A percentile compares a stretch with the other conserved stretches of the same genome.
Conservation (phyloP, 2,113 vertebrate species). For the Chloropsis cyanopogon region DNA sequence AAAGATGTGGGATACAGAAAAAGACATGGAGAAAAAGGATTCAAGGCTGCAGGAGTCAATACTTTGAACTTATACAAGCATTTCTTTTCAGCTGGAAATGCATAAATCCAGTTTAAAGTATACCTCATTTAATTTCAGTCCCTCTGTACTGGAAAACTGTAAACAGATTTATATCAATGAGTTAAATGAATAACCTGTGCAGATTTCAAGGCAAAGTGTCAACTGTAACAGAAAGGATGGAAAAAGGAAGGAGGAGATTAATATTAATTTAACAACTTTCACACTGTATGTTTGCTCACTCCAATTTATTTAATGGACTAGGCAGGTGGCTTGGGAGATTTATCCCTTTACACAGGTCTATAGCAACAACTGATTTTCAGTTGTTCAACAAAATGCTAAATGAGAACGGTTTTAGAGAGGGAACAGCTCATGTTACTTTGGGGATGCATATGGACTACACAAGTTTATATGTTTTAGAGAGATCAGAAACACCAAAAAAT, state of each 20-base stretch:
- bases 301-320: conserved; percentile 5
- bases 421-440: neutral
- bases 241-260: neutral
- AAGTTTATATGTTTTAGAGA: neutral
- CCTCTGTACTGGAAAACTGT: neutral
- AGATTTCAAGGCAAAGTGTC: neutral
- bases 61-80: neutral
- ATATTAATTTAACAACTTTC: neutral
- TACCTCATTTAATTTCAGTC: neutral
- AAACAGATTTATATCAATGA: neutral
- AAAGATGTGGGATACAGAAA: neutral
- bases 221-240: neutral
- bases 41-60: neutral
- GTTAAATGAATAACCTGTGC: neutral
- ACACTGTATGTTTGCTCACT: neutral
- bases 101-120: neutral
- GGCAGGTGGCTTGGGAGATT: neutral
- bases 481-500: neutral
- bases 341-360: neutral
- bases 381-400: neutral
- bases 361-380: neutral
- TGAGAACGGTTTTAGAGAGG: neutral
- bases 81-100: neutral
- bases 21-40: neutral
- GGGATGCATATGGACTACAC: neutral